A percentile compares a stretch with the other conserved stretches of the same genome.
phyloP scores from a whole-genome alignment of 1,140 invertebrate species.

The Philopotamus ludificatus region DNA sequence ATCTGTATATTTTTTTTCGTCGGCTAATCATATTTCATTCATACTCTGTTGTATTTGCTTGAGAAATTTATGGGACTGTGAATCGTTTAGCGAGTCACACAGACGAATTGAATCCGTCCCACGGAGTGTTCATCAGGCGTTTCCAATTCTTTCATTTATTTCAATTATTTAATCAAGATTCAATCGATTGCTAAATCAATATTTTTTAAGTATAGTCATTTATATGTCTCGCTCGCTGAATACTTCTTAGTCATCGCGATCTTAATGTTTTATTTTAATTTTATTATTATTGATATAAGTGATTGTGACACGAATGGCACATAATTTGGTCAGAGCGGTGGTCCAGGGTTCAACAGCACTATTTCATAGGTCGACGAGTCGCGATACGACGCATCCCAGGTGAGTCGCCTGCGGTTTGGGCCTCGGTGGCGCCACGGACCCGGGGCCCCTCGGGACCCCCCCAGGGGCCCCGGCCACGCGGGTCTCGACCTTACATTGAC shows the following conservation, averaged over 20 bases:
- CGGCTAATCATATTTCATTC: background rate
- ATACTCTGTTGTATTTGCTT: conserved; percentile 13
- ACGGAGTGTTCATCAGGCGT: conserved; percentile 24
- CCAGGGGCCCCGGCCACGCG: conserved; percentile 5
- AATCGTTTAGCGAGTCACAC: conserved; percentile 30
- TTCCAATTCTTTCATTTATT: conserved; percentile 3
- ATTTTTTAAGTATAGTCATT: too few relatives aligned
- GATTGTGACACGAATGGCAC: too few relatives aligned
- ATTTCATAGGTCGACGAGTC: conserved; percentile 25
- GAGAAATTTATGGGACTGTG: conserved; percentile 27
- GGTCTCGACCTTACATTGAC: conserved; percentile 20
- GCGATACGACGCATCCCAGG: conserved; percentile 14
- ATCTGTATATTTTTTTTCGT: background rate
- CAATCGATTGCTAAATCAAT: too few relatives aligned
- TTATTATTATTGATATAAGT: too few relatives aligned
- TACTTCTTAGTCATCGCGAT: too few relatives aligned
- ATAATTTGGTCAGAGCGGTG: too few relatives aligned
- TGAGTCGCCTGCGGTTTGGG: conserved; percentile 9
- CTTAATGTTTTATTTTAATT: too few relatives aligned
- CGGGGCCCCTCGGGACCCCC: conserved; percentile 12
- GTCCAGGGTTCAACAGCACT: background rate
- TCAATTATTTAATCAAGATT: too few relatives aligned
- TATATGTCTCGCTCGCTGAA: too few relatives aligned
- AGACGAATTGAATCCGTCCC: conserved; percentile 14
- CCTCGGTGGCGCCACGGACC: conserved; percentile 19